Conservation (phyloP, 2,888 invertebrate species). For the Mamestra brassicae region DNA sequence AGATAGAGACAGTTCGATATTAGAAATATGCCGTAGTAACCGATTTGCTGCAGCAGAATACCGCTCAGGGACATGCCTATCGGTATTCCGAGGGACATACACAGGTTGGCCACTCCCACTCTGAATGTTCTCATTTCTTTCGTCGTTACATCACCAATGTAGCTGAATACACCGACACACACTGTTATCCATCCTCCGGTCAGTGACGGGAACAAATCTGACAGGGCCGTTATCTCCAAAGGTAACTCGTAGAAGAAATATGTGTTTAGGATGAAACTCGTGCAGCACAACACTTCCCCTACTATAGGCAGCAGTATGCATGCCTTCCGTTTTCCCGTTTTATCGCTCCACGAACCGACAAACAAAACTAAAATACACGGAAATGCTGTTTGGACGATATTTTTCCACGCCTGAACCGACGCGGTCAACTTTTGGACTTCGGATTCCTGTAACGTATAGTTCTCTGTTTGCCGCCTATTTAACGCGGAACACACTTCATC, state of each 20-base stretch:
- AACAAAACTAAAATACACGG: slow-evolving; percentile 91
- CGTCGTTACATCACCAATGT: slow-evolving; percentile 91
- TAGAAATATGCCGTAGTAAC: slow-evolving; percentile 88
- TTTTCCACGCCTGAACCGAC: slow-evolving; percentile 91
- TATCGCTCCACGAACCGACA: slow-evolving; percentile 92
- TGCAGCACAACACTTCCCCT: slow-evolving; percentile 89
- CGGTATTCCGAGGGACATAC: slow-evolving; percentile 92
- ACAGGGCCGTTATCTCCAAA: slow-evolving; percentile 90
- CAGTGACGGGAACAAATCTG: slow-evolving; percentile 90
- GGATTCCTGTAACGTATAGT: slow-evolving; percentile 92
- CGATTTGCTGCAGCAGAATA: slow-evolving; percentile 87
- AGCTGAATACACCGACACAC: slow-evolving; percentile 92
- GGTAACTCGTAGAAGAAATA: slow-evolving; percentile 91
- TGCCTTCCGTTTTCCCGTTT: slow-evolving; percentile 90
- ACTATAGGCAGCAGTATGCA: slow-evolving; percentile 91
- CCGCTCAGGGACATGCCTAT: slow-evolving; percentile 91
- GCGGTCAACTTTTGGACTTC: slow-evolving; percentile 92
- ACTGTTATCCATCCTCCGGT: slow-evolving; percentile 91
- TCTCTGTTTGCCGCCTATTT: slow-evolving; percentile 93
- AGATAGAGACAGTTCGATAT: slow-evolving; percentile 89
- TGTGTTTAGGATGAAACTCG: slow-evolving; percentile 89
- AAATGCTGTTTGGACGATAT: slow-evolving; percentile 90
- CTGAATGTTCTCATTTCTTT: slow-evolving; percentile 91
- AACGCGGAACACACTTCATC: slow-evolving; percentile 94
- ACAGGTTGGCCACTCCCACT: slow-evolving; percentile 92